Evolutionary conservation across 2,797 vertebrate species (phyloP), one percentile per base, ranked within the genome.

Genomic region (Parauchenoglanis ngamensis): DNA sequence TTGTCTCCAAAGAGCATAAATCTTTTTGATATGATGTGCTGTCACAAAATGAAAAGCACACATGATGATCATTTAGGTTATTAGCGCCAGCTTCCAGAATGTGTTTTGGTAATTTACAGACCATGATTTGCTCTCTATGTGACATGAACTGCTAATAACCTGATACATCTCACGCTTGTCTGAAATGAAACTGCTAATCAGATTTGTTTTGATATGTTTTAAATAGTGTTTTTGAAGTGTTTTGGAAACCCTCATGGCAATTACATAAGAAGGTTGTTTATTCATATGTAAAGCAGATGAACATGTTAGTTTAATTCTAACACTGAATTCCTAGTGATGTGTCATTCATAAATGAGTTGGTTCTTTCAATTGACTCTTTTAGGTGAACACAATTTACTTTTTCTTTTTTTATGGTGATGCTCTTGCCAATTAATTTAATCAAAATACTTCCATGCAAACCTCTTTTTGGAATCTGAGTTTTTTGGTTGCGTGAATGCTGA

Each of bases 1-100:
- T 61, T 63, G n/a, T 12, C 23, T 17, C 79, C 40, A 81, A 44
- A 63, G 79, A 85, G 76, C 65, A 7, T 13, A 80, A 49, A 78
- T 40, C 67, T 19, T 11, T 46, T 56, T 61, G 83, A 85, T 72
- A 67, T 80, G 65, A 85, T 59, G 52, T n/a, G 40, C 65, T 77
- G 54, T 35, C 63, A 87, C 35, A 61, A 31, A 79, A 52, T n/a
- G n/a, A 80, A 56, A 84, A 76, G 56, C 28, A 67, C 1, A 35
- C 73, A n/a, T 59, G 31, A 84, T 65, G 65, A 68, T 25, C 0
- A 57, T 78, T 84, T 12, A 19, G 73, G 35, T 63, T 80, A 63
- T 88, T 63, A 65, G 40, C 1, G n/a, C 15, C 28, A 19, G 81
- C 73, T 46, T 87, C 63, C 81, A 68, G 31, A 28, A 35, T n/a